Evolutionary conservation across 2,113 vertebrate genomes (phyloP), one percentile per base, ranked within the genome.

Genomic region (Tyto alba): DNA sequence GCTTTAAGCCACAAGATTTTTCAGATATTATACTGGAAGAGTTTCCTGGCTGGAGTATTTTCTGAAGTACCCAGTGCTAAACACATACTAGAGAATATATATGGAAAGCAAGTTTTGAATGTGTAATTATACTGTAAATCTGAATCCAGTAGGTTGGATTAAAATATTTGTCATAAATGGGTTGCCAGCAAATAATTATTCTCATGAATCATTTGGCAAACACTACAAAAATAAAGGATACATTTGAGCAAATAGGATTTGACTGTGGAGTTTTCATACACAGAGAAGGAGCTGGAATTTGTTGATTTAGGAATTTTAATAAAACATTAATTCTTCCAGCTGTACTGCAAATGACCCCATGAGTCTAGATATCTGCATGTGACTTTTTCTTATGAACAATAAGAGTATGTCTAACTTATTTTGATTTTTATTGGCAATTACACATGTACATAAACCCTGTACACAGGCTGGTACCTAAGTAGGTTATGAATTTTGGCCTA

Each of bases 401-500:
- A 75, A 82, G 48, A 64, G 16, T 57, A 79, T 78, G 45, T 92
- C 69, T 60, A 87, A 85, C 11, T 77, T 91, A 81, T 60, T 92
- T 92, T 95, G 86, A 93, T 79, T 91, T 93, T 92, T 92, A 72
- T 79, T 91, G 53, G 45, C 66, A 91, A 79, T 90, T 93, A 53
- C 52, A 87, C 17, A 75, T 36, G 15, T 94, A 55, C 64, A 79
- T 94, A 95, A 96, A 82, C 53, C 89, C 96, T 77, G 50, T 81
- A 91, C 86, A 95, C 94, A 47, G 90, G 62, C 92, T 96, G 96
- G 94, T 96, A 96, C 92, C 53, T 87, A 96, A 96, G 73, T 18
- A 85, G 76, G 80, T 69, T 95, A 78, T 91, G 95, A 80, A 82
- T 89, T 93, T 92, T 96, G 69, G 78, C 85, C 62, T 86, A 88